Percentiles rank a stretch among this genome's conserved stretches.
phyloP scores from a whole-genome alignment of 1,140 invertebrate species.

The Eumeta japonica region DNA sequence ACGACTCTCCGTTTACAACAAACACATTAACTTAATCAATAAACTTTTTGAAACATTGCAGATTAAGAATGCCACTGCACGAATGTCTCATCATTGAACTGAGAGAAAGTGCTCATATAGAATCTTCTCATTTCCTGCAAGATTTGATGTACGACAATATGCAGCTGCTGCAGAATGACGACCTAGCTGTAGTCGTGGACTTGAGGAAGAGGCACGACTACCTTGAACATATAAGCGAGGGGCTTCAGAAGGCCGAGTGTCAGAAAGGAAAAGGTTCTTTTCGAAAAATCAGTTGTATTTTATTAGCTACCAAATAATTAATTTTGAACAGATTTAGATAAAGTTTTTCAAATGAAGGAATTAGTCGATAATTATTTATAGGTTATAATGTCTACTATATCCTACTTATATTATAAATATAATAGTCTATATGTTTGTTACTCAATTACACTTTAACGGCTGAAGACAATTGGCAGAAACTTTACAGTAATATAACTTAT shows the following conservation, averaged over 20 bases:
- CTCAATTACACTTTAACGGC: too few species aligned
- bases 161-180: conserved; percentile 41
- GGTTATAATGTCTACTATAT: too few species aligned
- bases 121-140: conserved; percentile 49
- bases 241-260: conserved; percentile 46
- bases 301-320: background rate
- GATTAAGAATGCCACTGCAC: conserved; percentile 50
- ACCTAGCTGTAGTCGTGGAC: conserved; percentile 45
- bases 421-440: too few species aligned
- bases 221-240: conserved; percentile 43
- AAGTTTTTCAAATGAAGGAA: too few species aligned
- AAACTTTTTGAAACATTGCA: too few species aligned
- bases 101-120: conserved; percentile 45
- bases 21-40: too few species aligned
- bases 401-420: too few species aligned
- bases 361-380: too few species aligned
- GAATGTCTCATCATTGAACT: conserved; percentile 58
- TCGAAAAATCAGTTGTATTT: background rate
- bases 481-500: too few species aligned
- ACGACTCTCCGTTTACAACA: too few species aligned
- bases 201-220: conserved; percentile 44
- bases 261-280: conserved; percentile 35
- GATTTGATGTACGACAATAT: conserved; percentile 58
- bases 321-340: background rate
- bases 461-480: too few species aligned